Evolutionary conservation across 2,113 vertebrate genomes (phyloP), one percentile per base, ranked within the genome.

Genomic region (Tretioscincus oriximinensis): DNA sequence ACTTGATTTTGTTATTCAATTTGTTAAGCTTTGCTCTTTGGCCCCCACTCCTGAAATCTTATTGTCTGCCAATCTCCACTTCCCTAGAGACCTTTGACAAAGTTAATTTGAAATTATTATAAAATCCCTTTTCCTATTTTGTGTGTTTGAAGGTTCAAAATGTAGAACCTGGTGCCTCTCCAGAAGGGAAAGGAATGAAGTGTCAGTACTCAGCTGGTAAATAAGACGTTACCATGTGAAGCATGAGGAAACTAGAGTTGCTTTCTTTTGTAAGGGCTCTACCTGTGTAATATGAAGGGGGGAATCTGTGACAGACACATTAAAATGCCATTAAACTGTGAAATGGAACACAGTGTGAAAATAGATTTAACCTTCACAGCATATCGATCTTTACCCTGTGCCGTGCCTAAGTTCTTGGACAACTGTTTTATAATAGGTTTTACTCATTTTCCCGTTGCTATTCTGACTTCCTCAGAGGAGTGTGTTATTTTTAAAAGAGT

Each of bases 271-370:
- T 93, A 92, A 94, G 94, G 91, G 65, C 90, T 92, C 95, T 93
- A 94, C 95, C 95, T 93, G 94, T 86, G 76, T 91, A 93, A 93
- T 93, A 92, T 93, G 94, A 95, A 95, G 92, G 90, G 88, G 87
- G 76, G 80, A 89, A 90, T 94, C 90, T 77, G 96, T 97, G 96
- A 97, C 95, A 96, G 96, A 95, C 95, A 94, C 95, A 96, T 97
- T 96, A 96, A 96, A 97, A 96, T 94, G 92, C 96, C 95, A 96
- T 96, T 96, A 96, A 95, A 96, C 93, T 96, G 95, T 95, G 95
- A 96, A 96, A 96, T 96, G 95, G 95, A 96, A 96, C 95, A 96
- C 94, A 95, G 93, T 94, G 95, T 94, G 95, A 96, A 96, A 95
- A 96, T 94, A 96, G 95, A 96, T 96, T 96, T 96, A 96, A 97